Base-by-base conservation (phyloP, 2,888 invertebrate species). In the Creontiades dilutus region DNA sequence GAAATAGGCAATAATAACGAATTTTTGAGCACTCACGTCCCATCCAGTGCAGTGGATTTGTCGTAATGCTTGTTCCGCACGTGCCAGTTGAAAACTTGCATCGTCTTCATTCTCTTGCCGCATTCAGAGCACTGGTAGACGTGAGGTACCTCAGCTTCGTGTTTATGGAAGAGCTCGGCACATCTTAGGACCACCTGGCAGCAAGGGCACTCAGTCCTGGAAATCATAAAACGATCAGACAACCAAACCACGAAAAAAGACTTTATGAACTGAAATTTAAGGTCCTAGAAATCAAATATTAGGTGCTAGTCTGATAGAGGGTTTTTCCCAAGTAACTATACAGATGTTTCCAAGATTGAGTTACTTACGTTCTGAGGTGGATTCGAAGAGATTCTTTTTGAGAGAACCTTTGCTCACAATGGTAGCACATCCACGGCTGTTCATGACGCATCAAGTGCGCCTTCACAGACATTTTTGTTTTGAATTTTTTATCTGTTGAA, bases 31-130 rank as follows among this genome's bases (percentile, higher is more conserved):
- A 61, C 85, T 86, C 68, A 86, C 86, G 16, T 86, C 47, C 86
- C 86, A 23, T 86, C 86, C 4, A 86, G 12, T 2, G 47, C 19
- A 14, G 86, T 86, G 16, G 86, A 46, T 75, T 86, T 47, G 4
- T 68, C 14, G 48, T 86, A 86, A 48, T 86, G 86, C 13, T 27
- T 9, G 19, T 2, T 46, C 46, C 75, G 37, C 47, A 76, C 23
- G 47, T 86, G 86, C 13, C 48, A 47, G 9, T 46, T 27, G 28
- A 76, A 68, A 0, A 13, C 5, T 0, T 19, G 46, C 76, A 75
- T 27, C 0, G 46, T 86, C 12, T 5, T 23, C 12, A 68, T 7
- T 23, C 12, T 47, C 46, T 19, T 46, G 13, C 12, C 52, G 19
- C 86, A 86, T 7, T 1, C 11, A 3, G 52, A 14, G 37, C 86